Base-by-base conservation (phyloP, 2,888 invertebrate species). In the Polyommatus icarus region DNA sequence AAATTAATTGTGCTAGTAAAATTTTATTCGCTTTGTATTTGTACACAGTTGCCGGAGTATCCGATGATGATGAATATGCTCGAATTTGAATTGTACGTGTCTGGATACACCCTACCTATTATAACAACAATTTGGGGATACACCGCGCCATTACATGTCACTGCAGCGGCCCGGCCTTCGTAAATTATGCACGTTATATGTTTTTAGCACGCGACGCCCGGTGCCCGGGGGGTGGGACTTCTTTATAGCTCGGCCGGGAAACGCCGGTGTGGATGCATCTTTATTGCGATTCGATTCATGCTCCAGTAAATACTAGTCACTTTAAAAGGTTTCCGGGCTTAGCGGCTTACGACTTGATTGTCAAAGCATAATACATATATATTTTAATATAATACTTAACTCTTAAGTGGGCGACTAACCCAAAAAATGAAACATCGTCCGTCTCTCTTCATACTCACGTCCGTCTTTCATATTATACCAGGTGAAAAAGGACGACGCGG, bases 141-240 rank as follows among this genome's bases (percentile, higher is more conserved):
- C 72, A 40, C 36, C 36, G 72, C 72, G 20, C 20, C 72, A 72
- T 15, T 24, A 75, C 50, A 50, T 29, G 46, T 75, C 75, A 75
- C 24, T 75, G 20, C 24, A 24, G 73, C 40, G 40, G 46, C 50
- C 75, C 75, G 75, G 24, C 12, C 24, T 73, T 73, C 73, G 46
- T 73, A 73, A 73, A 73, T 73, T 73, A 73, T 73, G 46, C 73
- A 73, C 50, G 75, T 75, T 75, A 75, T 75, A 29, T 54, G 24
- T 50, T 24, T 29, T 75, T 29, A 75, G 29, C 75, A 75, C 75
- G 75, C 75, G 75, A 75, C 50, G 73, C 46, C 73, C 29, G 67
- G 10, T 32, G 29, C 67, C 67, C 67, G 29, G 12, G 67, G 24
- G 67, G 67, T 32, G 67, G 12, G 29, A 32, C 67, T 67, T 29